These are phyloP conservation scores for Tupaia tana DNA, from an alignment of 2,113 vertebrate genomes.

Conservation along the genomic window DNA sequence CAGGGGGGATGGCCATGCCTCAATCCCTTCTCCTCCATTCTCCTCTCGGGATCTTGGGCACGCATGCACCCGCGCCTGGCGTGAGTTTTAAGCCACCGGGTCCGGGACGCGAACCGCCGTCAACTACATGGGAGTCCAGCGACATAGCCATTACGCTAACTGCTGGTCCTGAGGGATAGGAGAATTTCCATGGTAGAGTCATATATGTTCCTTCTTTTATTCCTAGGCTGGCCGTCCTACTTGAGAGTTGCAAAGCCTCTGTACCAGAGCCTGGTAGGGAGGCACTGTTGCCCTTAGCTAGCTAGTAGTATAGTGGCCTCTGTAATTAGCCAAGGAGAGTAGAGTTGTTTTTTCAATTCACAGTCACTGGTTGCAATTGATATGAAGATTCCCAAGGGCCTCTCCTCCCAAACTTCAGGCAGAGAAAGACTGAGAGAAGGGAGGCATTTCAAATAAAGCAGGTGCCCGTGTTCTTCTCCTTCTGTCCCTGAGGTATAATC, in stretches of 20 bases:
- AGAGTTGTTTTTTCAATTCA: constrained; percentile 62
- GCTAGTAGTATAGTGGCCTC: neutral
- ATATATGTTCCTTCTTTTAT: neutral
- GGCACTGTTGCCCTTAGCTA: neutral
- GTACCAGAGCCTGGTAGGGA: rapidly evolving
- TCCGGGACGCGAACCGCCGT: too few species aligned
- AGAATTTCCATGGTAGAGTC: neutral
- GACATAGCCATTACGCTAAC: too few species aligned
- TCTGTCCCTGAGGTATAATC: neutral
- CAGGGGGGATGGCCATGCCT: too few species aligned
- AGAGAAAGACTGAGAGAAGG: neutral
- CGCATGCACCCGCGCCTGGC: too few species aligned
- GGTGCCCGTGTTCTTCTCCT: neutral
- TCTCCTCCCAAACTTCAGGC: neutral
- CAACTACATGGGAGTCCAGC: too few species aligned
- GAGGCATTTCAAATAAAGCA: constrained; percentile 8
- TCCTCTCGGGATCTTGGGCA: too few species aligned
- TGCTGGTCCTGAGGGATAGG: neutral
- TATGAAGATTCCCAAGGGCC: neutral
- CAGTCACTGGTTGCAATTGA: neutral
- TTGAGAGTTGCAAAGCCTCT: neutral
- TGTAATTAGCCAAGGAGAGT: constrained; percentile 32
- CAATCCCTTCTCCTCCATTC: too few species aligned
- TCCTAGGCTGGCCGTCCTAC: neutral
- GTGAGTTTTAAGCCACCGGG: too few species aligned